Conservation (phyloP, 1,140 invertebrate species). For the Meloidogyne hapla region DNA sequence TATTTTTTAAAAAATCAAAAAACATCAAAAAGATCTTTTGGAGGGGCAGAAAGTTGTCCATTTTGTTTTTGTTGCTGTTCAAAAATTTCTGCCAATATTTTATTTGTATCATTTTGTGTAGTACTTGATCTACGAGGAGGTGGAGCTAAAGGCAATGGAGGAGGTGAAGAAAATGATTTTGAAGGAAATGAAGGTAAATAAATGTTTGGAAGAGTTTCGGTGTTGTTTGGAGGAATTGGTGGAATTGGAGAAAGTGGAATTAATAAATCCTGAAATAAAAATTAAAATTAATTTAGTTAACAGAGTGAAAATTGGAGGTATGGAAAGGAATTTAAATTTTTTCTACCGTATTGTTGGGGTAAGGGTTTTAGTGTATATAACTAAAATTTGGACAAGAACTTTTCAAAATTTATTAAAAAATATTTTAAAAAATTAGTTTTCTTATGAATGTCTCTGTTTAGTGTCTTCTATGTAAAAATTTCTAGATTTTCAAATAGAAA, state of each 20-base stretch:
- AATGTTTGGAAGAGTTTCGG: not conserved
- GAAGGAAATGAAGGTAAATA: not conserved
- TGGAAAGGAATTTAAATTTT: no score
- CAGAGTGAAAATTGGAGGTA: no score
- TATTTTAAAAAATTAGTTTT: no score
- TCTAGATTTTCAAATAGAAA: no score
- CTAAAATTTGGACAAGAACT: no score
- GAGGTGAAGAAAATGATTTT: slow-evolving; percentile 27
- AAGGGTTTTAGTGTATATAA: no score
- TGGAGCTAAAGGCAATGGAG: slow-evolving; percentile 31
- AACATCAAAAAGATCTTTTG: slow-evolving; percentile 53
- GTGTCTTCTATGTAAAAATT: no score
- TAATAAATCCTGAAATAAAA: slow-evolving; percentile 2
- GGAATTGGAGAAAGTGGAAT: not conserved
- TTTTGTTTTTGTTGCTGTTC: not conserved
- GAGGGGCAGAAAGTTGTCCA: not conserved
- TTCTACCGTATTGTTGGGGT: no score
- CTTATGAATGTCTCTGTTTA: no score
- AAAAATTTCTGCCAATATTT: slow-evolving; percentile 11
- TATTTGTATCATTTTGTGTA: slow-evolving; percentile 29
- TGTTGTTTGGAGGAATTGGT: not conserved
- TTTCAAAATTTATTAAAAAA: no score
- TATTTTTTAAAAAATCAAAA: not conserved
- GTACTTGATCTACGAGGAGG: slow-evolving; percentile 29
- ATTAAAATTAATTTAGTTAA: not conserved